Evolutionary conservation across 2,113 vertebrate genomes (phyloP).

Genomic region (Camelus bactrianus): DNA sequence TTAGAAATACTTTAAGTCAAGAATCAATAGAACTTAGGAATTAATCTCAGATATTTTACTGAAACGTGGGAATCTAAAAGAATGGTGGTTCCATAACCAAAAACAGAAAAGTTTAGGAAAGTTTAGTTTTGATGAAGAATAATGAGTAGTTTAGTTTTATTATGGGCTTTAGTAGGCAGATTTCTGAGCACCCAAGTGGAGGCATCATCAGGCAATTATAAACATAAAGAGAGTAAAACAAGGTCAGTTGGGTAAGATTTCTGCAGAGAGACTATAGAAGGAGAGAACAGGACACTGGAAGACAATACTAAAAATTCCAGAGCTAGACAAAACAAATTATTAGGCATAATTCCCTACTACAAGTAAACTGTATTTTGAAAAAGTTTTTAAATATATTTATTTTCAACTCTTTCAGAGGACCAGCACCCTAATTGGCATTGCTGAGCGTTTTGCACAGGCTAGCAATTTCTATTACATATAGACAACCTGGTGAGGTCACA

Average conservation of each 20-base stretch:
- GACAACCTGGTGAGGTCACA: not conserved
- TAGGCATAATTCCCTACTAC: not conserved
- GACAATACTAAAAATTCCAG: not conserved
- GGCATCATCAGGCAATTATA: not conserved
- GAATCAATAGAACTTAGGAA: not conserved
- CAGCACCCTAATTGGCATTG: not conserved
- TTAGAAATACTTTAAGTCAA: constrained; percentile 5
- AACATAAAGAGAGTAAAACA: constrained; percentile 14
- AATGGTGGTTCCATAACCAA: not conserved
- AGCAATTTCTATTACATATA: not conserved
- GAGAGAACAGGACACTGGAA: not conserved
- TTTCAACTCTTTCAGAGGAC: not conserved
- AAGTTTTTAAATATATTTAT: not conserved
- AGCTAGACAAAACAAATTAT: not conserved
- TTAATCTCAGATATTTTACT: constrained; percentile 13
- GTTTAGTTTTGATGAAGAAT: not conserved
- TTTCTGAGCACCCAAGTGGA: not conserved
- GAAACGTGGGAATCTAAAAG: not conserved
- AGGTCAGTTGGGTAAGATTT: not conserved
- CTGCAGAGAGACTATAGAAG: not conserved
- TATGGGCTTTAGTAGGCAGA: not conserved
- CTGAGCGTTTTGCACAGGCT: not conserved
- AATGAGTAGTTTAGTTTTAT: constrained; percentile 28
- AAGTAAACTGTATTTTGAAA: constrained; percentile 11
- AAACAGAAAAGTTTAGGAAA: constrained; percentile 2